Conservation (phyloP, 2,888 invertebrate species). For the Allolobophora icterica region DNA sequence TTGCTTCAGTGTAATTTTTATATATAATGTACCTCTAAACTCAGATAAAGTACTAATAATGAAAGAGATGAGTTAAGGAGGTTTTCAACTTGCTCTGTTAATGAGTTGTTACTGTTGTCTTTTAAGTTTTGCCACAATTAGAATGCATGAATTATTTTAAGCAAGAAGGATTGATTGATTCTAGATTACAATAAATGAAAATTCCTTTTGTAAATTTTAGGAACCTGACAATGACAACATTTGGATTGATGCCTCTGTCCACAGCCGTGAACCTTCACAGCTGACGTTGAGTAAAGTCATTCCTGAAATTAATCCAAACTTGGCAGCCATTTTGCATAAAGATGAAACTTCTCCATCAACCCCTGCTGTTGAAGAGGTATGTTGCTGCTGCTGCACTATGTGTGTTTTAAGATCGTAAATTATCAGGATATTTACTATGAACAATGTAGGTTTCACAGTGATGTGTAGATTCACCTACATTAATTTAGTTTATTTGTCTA, state of each 20-base stretch:
- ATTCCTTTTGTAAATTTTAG: background rate
- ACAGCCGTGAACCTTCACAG: conserved; percentile 35
- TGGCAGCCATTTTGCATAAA: conserved; percentile 52
- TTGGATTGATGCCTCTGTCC: conserved; percentile 21
- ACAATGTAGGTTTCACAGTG: too few species aligned
- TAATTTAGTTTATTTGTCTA: background rate
- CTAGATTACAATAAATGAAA: background rate
- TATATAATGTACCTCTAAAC: too few species aligned
- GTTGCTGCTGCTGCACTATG: background rate
- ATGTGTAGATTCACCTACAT: background rate
- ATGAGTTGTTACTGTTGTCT: background rate
- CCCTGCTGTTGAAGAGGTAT: conserved; percentile 61
- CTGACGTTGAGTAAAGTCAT: conserved; percentile 23
- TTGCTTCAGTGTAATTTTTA: too few species aligned
- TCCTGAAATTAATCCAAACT: conserved; percentile 47
- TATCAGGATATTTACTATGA: background rate
- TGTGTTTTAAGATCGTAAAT: background rate
- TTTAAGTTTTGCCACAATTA: background rate
- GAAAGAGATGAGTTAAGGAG: background rate
- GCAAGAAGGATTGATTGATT: background rate
- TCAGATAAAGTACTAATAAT: background rate
- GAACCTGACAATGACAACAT: background rate
- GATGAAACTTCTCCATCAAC: conserved; percentile 48
- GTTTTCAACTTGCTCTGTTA: background rate
- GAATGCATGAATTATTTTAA: too few species aligned